phyloP scores from a whole-genome alignment of 2,888 invertebrate genomes.

The Trichogramma dendrolimi region DNA sequence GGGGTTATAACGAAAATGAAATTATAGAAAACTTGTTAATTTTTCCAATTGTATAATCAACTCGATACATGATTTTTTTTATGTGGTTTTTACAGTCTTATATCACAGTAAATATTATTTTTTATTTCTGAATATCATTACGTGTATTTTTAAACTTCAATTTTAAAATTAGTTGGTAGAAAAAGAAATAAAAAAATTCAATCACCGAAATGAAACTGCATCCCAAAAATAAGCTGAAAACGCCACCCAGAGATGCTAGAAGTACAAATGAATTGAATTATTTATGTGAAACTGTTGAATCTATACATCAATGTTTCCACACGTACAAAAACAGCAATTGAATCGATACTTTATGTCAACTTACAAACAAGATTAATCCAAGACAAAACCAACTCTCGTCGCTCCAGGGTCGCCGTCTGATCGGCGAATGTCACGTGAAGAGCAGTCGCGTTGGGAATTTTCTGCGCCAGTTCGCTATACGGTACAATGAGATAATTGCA shows the following conservation, averaged over 20 bases:
- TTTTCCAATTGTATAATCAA: no score
- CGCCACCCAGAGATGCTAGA: conserved; percentile 53
- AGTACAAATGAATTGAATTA: conserved; percentile 24
- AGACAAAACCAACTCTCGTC: conserved; percentile 37
- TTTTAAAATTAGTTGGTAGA: conserved; percentile 28
- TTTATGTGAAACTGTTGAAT: not conserved
- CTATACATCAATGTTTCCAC: not conserved
- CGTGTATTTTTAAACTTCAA: conserved; percentile 7
- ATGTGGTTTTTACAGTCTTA: no score
- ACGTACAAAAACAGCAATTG: not conserved
- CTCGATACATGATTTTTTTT: no score
- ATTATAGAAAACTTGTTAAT: no score
- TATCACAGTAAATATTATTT: conserved; percentile 13
- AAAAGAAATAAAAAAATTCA: conserved; percentile 50
- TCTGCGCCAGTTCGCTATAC: conserved; percentile 30
- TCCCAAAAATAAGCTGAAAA: conserved; percentile 52
- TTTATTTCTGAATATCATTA: conserved; percentile 5
- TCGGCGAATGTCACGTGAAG: conserved; percentile 37
- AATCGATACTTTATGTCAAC: conserved; percentile 9
- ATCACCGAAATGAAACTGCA: conserved; percentile 51
- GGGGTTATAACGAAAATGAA: no score
- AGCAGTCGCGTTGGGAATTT: conserved; percentile 32
- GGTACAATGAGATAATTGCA: conserved; percentile 14
- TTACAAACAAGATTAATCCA: conserved; percentile 40
- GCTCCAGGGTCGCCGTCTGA: conserved; percentile 33